Percentiles rank a stretch among this genome's conserved stretches.
phyloP scores from a whole-genome alignment of 2,797 vertebrate genomes.

The Sciurus vulgaris region DNA sequence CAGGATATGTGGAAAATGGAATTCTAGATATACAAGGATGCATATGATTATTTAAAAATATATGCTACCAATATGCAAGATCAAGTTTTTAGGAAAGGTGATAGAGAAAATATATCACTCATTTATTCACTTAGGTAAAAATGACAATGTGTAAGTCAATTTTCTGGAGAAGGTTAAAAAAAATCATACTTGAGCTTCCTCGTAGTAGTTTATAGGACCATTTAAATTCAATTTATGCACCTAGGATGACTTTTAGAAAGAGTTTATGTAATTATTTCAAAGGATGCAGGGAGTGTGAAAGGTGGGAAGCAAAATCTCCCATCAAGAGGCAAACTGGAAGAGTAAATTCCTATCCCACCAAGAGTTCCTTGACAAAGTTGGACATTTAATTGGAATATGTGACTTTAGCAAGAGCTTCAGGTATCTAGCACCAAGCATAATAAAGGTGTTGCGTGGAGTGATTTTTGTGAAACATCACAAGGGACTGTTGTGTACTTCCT shows the following conservation, averaged over 20 bases:
- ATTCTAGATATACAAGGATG: not conserved
- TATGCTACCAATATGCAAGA: not conserved
- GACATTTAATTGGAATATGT: not conserved
- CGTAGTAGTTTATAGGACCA: not conserved
- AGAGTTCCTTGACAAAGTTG: not conserved
- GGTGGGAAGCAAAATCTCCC: not conserved
- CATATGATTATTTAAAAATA: constrained; percentile 15
- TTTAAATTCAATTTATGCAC: not conserved
- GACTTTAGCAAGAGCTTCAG: not conserved
- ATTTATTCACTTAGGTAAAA: not conserved
- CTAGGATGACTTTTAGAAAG: not conserved
- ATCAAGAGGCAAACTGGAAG: not conserved
- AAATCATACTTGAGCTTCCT: not conserved
- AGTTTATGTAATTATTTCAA: not conserved
- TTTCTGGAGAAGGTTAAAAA: not conserved
- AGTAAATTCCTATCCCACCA: not conserved
- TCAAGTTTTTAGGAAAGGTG: not conserved
- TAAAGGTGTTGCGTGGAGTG: not conserved
- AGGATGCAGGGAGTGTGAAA: not conserved
- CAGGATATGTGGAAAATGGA: not conserved
- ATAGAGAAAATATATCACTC: not conserved
- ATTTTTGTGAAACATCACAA: not conserved
- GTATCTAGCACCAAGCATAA: not conserved
- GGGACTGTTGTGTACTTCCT: not conserved
- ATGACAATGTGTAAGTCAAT: not conserved